A percentile compares a stretch with the other conserved stretches of the same genome.
Conservation (phyloP, 53 echinoderm and acorn worm genomes). For the Echinarachnius parma region DNA sequence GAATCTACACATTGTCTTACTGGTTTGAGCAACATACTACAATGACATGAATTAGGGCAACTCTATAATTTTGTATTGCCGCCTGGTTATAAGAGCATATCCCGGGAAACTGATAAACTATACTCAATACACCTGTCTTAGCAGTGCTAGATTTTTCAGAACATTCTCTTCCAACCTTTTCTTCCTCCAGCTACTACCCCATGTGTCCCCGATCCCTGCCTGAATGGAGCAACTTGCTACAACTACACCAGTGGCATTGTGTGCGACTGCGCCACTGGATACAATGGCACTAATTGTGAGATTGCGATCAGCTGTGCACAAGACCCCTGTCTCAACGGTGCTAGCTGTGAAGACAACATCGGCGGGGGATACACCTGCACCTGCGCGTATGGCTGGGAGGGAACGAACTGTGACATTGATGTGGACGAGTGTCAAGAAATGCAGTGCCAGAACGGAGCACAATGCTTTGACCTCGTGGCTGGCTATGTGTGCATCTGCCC, state of each 20-base stretch:
- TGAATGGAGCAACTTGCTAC: constrained; percentile 46
- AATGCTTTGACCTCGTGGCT: constrained; percentile 47
- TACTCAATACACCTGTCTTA: too few species aligned
- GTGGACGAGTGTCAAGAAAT: constrained; percentile 13
- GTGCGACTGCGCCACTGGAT: constrained; percentile 43
- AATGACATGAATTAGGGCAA: too few species aligned
- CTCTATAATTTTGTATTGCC: too few species aligned
- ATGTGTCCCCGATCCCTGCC: constrained; percentile 52
- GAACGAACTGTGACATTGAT: constrained; percentile 18
- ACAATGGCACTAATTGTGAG: constrained; percentile 39
- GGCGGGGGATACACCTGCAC: constrained; percentile 11
- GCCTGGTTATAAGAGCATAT: too few species aligned
- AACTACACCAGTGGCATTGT: constrained; percentile 26
- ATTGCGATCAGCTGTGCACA: constrained; percentile 49
- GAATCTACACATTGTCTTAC: too few species aligned
- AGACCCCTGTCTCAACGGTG: constrained; percentile 67
- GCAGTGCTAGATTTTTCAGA: too few species aligned
- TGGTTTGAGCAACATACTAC: too few species aligned
- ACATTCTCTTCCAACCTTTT: too few species aligned
- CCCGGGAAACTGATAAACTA: too few species aligned
- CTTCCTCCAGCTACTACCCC: too few species aligned
- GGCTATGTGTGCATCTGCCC: constrained; percentile 44
- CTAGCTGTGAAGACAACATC: constrained; percentile 30
- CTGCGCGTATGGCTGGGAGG: constrained; percentile 20
- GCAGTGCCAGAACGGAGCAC: constrained; percentile 60